Conservation (phyloP, 2,888 invertebrate species). For the Brachynemurus nebulosus region DNA sequence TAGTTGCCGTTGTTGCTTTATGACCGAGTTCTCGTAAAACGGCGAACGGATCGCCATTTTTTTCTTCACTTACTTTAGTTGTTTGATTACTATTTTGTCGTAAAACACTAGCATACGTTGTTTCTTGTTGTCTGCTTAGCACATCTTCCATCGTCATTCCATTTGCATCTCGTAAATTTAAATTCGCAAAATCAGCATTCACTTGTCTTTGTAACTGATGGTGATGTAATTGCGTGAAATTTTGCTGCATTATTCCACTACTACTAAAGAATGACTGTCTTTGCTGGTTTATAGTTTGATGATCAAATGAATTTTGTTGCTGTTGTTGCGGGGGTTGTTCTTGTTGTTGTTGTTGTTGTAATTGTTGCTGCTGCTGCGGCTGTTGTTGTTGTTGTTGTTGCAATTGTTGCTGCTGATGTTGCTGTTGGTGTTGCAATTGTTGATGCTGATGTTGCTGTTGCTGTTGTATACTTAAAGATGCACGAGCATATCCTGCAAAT, state of each 20-base stretch:
- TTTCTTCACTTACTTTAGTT: slow-evolving; percentile 10
- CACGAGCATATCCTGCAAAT: slow-evolving; percentile 21
- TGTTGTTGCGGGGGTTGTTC: neutral
- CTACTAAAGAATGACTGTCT: slow-evolving; percentile 6
- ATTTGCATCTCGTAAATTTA: slow-evolving; percentile 23
- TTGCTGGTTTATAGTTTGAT: too few species aligned
- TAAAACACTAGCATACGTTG: slow-evolving; percentile 27
- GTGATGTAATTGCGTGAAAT: slow-evolving; percentile 11
- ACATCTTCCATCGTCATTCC: slow-evolving; percentile 19
- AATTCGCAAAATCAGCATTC: slow-evolving; percentile 27
- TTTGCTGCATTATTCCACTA: slow-evolving; percentile 8
- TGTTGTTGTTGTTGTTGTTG: slow-evolving; percentile 4
- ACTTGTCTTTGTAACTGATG: slow-evolving; percentile 26
- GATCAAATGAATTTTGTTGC: slow-evolving; percentile 6
- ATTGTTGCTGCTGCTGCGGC: slow-evolving; percentile 8
- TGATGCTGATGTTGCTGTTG: slow-evolving; percentile 8
- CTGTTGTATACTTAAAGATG: slow-evolving; percentile 16
- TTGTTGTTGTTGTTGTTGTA: slow-evolving; percentile 4
- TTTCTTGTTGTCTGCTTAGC: slow-evolving; percentile 23
- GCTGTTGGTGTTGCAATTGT: slow-evolving; percentile 4
- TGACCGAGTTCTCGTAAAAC: slow-evolving; percentile 36
- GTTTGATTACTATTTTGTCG: slow-evolving; percentile 20
- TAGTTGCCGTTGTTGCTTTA: slow-evolving; percentile 29
- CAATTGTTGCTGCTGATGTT: neutral
- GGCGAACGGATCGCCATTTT: slow-evolving; percentile 31